Percentiles rank a stretch among this genome's conserved stretches.
Evolutionary conservation across 2,113 vertebrate species (phyloP).

Genomic region (Oncorhynchus keta): DNA sequence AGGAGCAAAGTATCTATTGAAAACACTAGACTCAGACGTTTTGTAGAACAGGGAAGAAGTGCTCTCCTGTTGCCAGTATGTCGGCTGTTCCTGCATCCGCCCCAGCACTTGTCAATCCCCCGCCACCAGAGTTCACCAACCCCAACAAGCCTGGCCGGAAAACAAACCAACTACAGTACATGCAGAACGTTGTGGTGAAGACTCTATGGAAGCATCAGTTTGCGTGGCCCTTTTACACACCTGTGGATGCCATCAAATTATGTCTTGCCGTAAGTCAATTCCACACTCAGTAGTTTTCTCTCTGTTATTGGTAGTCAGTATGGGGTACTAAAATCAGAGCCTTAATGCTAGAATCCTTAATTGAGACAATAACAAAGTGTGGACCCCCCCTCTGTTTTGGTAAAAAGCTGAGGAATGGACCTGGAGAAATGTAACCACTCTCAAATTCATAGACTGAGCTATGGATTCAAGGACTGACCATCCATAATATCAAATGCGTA

Average conservation of each 20-base stretch:
- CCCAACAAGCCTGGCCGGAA: conserved; percentile 91
- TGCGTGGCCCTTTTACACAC: conserved; percentile 98
- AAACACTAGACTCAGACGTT: conserved; percentile 52
- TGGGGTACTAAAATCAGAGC: too few species aligned
- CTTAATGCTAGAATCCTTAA: too few species aligned
- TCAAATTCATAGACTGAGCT: too few species aligned
- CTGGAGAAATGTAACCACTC: too few species aligned
- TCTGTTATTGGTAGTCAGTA: too few species aligned
- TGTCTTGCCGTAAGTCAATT: conserved; percentile 83
- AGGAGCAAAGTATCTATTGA: conserved; percentile 52
- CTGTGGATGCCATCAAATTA: conserved; percentile 92
- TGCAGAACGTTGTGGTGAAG: conserved; percentile 99
- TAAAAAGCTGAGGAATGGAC: too few species aligned
- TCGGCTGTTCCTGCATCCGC: conserved; percentile 78
- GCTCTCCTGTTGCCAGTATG: conserved; percentile 75
- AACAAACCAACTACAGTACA: conserved; percentile 98
- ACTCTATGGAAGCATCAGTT: conserved; percentile 99
- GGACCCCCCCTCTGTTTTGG: too few species aligned
- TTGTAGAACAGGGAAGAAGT: conserved; percentile 34
- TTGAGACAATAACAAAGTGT: too few species aligned
- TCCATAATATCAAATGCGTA: too few species aligned
- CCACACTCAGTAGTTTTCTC: neutral
- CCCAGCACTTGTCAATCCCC: conserved; percentile 81
- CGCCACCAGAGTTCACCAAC: conserved; percentile 89
- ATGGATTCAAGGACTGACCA: too few species aligned